Evolutionary conservation across 30 jellyfish, hydroid and myxozoan species (phyloP).

Genomic region (Rhopilema esculentum): DNA sequence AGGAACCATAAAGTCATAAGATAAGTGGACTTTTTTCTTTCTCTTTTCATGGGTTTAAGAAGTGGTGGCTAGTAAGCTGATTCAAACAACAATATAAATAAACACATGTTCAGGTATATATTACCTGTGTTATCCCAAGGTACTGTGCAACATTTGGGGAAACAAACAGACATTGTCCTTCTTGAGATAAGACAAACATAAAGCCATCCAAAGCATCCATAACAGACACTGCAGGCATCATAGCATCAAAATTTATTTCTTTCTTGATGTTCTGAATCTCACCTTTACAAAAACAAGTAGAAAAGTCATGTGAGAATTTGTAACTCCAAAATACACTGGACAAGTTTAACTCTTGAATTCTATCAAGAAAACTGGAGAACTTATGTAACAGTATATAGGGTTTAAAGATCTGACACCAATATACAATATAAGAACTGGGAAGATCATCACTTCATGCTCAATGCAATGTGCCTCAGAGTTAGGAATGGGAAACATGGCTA

Average conservation of each 20-base stretch:
- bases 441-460: no score
- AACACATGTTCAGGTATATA: not conserved
- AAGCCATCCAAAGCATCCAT: conserved; percentile 95
- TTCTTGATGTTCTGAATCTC: conserved; percentile 32
- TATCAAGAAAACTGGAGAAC: no score
- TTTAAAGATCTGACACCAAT: no score
- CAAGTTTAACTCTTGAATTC: no score
- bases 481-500: no score
- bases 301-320: not conserved
- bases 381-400: no score
- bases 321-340: not conserved
- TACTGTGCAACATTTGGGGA: conserved; percentile 88
- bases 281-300: conserved; percentile 8
- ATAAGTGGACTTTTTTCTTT: no score
- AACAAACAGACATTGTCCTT: conserved; percentile 88
- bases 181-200: conserved; percentile 82
- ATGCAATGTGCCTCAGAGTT: no score
- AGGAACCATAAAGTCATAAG: not conserved
- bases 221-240: conserved; percentile 46
- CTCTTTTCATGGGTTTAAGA: no score
- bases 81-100: no score
- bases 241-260: conserved; percentile 33
- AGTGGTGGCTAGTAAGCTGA: no score
- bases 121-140: conserved; percentile 95
- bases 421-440: no score